Evolutionary conservation across 1,140 invertebrate genomes (phyloP), one percentile per base, ranked within the genome.

Genomic region (Nymphalis io): DNA sequence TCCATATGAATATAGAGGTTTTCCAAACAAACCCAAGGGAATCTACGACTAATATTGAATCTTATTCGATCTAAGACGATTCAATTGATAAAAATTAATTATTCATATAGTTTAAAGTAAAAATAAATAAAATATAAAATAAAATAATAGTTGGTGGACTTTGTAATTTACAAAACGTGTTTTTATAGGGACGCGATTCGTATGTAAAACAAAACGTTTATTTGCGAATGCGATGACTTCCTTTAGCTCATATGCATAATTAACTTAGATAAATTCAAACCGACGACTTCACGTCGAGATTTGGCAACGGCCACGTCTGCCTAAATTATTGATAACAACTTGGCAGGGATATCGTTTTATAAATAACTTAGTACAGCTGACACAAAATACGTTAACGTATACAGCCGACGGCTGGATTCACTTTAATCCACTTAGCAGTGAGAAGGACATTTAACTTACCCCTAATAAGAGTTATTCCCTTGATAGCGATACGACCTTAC

Each of bases 261-360:
- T 33, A 33, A 13, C 2, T 20, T n/a, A 23, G 11, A 3, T 53
- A 15, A 11, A 23, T 13, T 53, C 51, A 53, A 8, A 12, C 23
- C 21, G 51, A 23, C 18, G 13, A 53, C n/a, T 13, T 53, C 51
- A 23, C 44, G 16, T 2, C 10, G 20, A 53, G 51, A 23, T 53
- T 53, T 53, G 51, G 51, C 51, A 23, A 21, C 51, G 18, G 11
- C 51, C 11, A 53, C 11, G 40, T 44, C n/a, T 13, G 12, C 11
- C 21, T 53, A 53, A 21, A 53, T 53, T n/a, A 16, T 48, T 15
- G 18, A 48, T 48, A 8, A 53, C 13, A 53, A 53, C 51, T 53
- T 53, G 51, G 51, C 51, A 53, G 8, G 51, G 51, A n/a, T 44
- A 13, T 44, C n/a, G n/a, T 48, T 48, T 16, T 48, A 48, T 48